Percentiles rank a stretch among this genome's conserved stretches.
phyloP scores from a whole-genome alignment of 1,140 invertebrate species.

The Vanessa tameamea region DNA sequence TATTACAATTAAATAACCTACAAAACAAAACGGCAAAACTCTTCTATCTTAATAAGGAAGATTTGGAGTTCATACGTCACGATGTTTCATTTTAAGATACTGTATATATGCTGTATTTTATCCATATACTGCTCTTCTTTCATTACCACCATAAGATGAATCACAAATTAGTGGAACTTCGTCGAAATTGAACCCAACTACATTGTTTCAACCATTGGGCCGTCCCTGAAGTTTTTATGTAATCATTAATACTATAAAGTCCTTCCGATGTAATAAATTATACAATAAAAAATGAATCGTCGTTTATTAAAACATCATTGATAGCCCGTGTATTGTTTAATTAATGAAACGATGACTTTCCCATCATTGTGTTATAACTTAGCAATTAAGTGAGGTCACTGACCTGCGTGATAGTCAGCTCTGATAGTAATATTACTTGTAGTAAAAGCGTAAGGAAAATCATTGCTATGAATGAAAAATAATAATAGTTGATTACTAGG shows the following conservation, averaged over 20 bases:
- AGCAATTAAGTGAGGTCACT: constrained; percentile 16
- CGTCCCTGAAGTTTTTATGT: too few relatives aligned
- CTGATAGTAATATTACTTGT: neutral
- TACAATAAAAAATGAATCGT: constrained; percentile 15
- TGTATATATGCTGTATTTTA: too few relatives aligned
- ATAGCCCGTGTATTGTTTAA: constrained; percentile 17
- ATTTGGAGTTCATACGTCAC: too few relatives aligned
- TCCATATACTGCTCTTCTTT: neutral
- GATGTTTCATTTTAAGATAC: too few relatives aligned
- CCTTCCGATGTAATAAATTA: constrained; percentile 7
- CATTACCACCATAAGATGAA: too few relatives aligned
- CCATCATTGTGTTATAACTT: constrained; percentile 19
- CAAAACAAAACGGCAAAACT: too few relatives aligned
- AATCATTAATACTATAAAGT: neutral
- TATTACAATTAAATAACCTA: too few relatives aligned
- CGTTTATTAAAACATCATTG: constrained; percentile 22
- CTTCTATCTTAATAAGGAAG: too few relatives aligned
- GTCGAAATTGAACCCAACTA: neutral
- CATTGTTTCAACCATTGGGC: too few relatives aligned
- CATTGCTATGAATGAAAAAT: constrained; percentile 4
- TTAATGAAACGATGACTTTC: constrained; percentile 19
- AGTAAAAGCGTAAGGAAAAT: constrained; percentile 5
- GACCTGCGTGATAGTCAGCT: neutral
- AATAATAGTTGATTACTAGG: neutral
- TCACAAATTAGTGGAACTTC: neutral